phyloP scores from a whole-genome alignment of 1,140 invertebrate species.

The Musca domestica region DNA sequence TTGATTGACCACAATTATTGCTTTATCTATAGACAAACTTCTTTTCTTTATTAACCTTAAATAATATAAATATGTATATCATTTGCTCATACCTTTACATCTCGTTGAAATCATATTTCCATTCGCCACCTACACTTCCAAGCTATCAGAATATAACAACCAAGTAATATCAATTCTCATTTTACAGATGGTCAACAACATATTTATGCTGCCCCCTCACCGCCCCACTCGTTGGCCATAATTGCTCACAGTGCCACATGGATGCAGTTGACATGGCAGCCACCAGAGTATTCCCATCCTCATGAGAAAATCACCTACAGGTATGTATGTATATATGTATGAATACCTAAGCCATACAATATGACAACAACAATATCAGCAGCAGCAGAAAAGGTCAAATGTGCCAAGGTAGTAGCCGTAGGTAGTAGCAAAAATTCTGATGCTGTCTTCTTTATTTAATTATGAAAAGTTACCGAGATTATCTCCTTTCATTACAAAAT shows the following conservation, averaged over 20 bases:
- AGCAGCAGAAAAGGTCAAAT: no score
- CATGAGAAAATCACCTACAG: conserved; percentile 72
- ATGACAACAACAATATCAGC: no score
- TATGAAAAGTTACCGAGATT: no score
- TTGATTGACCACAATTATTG: no score
- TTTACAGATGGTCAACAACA: conserved; percentile 25
- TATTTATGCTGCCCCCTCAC: conserved; percentile 67
- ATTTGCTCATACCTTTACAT: no score
- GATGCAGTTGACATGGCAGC: conserved; percentile 76
- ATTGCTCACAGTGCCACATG: conserved; percentile 73
- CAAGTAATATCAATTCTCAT: neutral
- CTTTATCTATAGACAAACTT: no score
- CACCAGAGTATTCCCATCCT: conserved; percentile 73
- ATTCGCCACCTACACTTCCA: neutral
- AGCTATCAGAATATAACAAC: neutral
- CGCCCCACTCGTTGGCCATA: conserved; percentile 74
- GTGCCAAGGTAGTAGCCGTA: neutral
- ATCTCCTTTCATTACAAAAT: no score
- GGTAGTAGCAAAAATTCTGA: neutral
- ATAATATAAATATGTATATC: neutral
- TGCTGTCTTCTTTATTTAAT: neutral
- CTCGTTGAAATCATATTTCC: no score
- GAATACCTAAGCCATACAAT: no score
- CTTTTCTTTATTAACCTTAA: no score
- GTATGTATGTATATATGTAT: conserved; percentile 52